Conservation (phyloP, 2,113 vertebrate genomes). For the Herpailurus yagouaroundi region DNA sequence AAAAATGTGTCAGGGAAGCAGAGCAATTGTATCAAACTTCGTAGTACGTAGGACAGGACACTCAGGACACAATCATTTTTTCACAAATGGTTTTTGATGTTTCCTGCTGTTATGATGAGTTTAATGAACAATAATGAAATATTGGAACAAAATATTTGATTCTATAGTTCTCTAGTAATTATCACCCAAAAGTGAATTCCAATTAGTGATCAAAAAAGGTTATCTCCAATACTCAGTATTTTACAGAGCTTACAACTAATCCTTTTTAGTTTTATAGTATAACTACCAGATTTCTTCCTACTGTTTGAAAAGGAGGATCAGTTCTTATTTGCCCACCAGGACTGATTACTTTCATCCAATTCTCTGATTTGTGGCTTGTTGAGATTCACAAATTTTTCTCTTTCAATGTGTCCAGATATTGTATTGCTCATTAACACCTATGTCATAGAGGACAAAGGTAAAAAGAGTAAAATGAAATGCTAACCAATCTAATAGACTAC, state of each 20-base stretch:
- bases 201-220: neutral
- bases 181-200: neutral
- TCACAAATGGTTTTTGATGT: neutral
- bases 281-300: neutral
- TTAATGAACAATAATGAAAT: neutral
- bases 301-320: neutral
- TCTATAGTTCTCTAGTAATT: neutral
- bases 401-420: neutral
- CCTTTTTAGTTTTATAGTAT: neutral
- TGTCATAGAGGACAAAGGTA: neutral
- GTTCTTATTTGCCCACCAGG: neutral
- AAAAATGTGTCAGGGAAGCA: neutral
- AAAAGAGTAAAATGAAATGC: conserved; percentile 25
- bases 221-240: neutral
- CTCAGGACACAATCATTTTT: neutral
- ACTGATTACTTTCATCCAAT: neutral
- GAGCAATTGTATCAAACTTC: neutral
- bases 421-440: neutral
- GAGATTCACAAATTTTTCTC: neutral
- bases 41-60: neutral
- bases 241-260: neutral
- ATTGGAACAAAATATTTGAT: neutral
- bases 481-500: neutral
- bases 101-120: neutral
- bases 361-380: neutral